Base-by-base conservation (phyloP, 2,888 invertebrate genomes). In the Podotricha telesiphe region DNA sequence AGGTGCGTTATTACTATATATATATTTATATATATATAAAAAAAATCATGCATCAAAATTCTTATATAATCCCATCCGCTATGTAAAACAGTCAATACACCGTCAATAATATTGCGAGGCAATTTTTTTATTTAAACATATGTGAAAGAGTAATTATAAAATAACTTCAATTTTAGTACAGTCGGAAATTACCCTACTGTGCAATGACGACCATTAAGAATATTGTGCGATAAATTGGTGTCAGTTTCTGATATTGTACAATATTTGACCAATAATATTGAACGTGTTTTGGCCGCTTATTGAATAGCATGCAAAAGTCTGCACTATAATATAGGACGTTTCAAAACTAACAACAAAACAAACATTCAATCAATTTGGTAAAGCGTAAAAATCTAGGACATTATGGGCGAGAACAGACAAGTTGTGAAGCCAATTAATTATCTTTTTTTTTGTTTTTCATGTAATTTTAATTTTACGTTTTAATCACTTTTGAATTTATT, bases 231-330 rank as follows among this genome's bases (percentile, higher is more conserved):
- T 28, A 28, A 28, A 28, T 4, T 28, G 6, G 6, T 28, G 6
- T 28, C 28, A 2, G 28, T 4, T 28, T 28, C 37, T 8, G 1
- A 42, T 42, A 42, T 13, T 42, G 42, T 42, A 13, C 42, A 42
- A 42, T 42, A 37, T 15, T 28, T 53, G 6, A 15, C 13, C 7
- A 34, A 61, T 34, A 34, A 34, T 15, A 62, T 45, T 22, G 22
- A 22, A 1, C 22, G 10, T 48, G 34, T 56, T 67, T 68, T 69
- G 70, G 68, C 53, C 48, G 75, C 73, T 73, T 19, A 62, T 48
- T 68, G 67, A 72, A 71, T 63, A 74, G 74, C 75, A 78, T 73
- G 75, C 75, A 73, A 75, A 76, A 77, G 76, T 78, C 74, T 76
- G 77, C 74, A 76, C 76, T 74, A 72, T 76, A 76, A 77, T 76